A percentile compares a stretch with the other conserved stretches of the same genome.
phyloP scores from a whole-genome alignment of 2,797 vertebrate species.

The Oreortyx pictus region DNA sequence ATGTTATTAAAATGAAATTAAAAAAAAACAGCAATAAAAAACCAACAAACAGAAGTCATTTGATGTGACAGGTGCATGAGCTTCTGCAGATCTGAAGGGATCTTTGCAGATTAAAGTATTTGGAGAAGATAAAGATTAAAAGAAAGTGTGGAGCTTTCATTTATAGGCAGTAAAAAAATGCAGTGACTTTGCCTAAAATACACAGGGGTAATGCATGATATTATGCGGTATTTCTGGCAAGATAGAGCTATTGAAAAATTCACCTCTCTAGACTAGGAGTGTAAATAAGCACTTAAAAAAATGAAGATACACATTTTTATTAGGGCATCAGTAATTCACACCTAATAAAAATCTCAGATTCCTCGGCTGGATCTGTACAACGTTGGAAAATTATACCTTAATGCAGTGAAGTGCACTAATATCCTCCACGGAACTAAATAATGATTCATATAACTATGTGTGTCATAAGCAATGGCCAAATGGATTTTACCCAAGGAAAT shows the following conservation, averaged over 20 bases:
- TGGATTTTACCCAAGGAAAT: background rate
- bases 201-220: background rate
- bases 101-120: background rate
- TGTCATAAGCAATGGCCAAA: background rate
- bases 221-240: background rate
- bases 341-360: background rate
- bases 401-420: background rate
- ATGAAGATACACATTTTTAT: background rate
- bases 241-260: background rate
- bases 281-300: background rate
- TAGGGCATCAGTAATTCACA: background rate
- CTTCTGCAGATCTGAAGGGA: background rate
- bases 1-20: background rate
- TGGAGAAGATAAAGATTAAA: background rate
- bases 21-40: background rate
- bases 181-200: background rate
- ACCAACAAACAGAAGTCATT: background rate
- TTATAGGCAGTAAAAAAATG: background rate
- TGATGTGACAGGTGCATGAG: background rate
- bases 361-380: background rate
- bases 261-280: background rate
- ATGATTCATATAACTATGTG: background rate
- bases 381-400: background rate
- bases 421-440: background rate
- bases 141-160: background rate